phyloP scores from a whole-genome alignment of 2,888 invertebrate species.

The Cephonodes hylas region DNA sequence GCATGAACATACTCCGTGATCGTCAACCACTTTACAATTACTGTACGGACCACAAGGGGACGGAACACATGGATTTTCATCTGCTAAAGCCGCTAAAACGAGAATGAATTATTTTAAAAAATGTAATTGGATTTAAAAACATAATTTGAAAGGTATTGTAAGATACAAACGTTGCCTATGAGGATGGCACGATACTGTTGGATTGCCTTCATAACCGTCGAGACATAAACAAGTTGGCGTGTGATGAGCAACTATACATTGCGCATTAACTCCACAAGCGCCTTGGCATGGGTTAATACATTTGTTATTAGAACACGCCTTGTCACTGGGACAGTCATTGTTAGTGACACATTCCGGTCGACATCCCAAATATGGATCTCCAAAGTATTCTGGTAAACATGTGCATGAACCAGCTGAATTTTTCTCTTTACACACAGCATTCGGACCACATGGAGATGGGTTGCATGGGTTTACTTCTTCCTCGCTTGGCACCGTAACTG shows the following conservation, averaged over 20 bases:
- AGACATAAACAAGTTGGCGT: conserved; percentile 90
- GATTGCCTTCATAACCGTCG: conserved; percentile 90
- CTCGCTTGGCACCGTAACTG: conserved; percentile 82
- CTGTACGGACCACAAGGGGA: conserved; percentile 91
- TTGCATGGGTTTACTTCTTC: conserved; percentile 88
- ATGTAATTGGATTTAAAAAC: background rate
- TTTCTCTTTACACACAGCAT: conserved; percentile 90
- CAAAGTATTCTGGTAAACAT: conserved; percentile 90
- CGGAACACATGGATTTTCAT: conserved; percentile 84
- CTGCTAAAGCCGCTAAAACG: conserved; percentile 66
- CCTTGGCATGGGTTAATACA: conserved; percentile 92
- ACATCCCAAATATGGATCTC: conserved; percentile 93
- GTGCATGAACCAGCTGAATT: conserved; percentile 92
- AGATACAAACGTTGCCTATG: conserved; percentile 68
- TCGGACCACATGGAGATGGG: conserved; percentile 93
- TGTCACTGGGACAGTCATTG: conserved; percentile 88
- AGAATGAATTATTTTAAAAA: conserved; percentile 22
- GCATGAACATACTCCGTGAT: conserved; percentile 90
- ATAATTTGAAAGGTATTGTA: background rate
- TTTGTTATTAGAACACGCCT: conserved; percentile 91
- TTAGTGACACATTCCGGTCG: conserved; percentile 92
- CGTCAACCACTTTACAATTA: conserved; percentile 85
- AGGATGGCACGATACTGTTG: conserved; percentile 80
- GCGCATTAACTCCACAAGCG: conserved; percentile 90
- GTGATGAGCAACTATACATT: conserved; percentile 90